phyloP scores from a whole-genome alignment of 1,140 invertebrate species.

The Drosophila yakuba region DNA sequence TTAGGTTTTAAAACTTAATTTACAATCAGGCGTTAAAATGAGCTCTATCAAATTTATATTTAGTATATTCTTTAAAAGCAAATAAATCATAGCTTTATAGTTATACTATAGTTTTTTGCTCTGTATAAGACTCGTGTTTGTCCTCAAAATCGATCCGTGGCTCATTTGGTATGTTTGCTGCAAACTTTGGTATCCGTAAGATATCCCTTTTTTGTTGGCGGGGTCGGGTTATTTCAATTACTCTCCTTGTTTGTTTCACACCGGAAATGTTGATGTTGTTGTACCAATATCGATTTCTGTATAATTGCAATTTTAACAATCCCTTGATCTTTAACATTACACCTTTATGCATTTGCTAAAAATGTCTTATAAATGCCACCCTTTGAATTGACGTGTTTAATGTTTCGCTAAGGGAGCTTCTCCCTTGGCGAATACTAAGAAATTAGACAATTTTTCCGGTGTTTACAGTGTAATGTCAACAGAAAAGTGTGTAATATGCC shows the following conservation, averaged over 20 bases:
- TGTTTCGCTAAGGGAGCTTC: not conserved
- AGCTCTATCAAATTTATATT: too few relatives aligned
- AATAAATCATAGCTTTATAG: not conserved
- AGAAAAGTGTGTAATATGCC: constrained; percentile 4
- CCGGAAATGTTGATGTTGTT: constrained; percentile 53
- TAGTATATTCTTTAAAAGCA: too few relatives aligned
- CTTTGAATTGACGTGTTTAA: constrained; percentile 28
- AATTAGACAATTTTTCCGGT: constrained; percentile 7
- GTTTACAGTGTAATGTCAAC: constrained; percentile 16
- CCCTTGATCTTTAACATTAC: constrained; percentile 8
- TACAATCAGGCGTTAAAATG: too few relatives aligned
- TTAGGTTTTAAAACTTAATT: too few relatives aligned
- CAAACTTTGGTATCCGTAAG: constrained; percentile 26
- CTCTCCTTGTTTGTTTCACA: constrained; percentile 44
- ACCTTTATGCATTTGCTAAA: constrained; percentile 3
- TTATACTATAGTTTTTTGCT: constrained; percentile 8
- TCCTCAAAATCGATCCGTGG: constrained; percentile 51
- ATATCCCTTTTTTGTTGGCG: constrained; percentile 13
- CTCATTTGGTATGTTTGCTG: constrained; percentile 18
- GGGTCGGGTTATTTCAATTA: constrained; percentile 48
- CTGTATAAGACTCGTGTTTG: constrained; percentile 46
- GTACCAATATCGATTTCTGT: constrained; percentile 30
- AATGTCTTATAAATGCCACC: constrained; percentile 36
- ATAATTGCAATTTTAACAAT: constrained; percentile 42
- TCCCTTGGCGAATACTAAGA: constrained; percentile 16